Base-by-base conservation (phyloP, 2,888 invertebrate species). In the Taphrorychus bicolor region DNA sequence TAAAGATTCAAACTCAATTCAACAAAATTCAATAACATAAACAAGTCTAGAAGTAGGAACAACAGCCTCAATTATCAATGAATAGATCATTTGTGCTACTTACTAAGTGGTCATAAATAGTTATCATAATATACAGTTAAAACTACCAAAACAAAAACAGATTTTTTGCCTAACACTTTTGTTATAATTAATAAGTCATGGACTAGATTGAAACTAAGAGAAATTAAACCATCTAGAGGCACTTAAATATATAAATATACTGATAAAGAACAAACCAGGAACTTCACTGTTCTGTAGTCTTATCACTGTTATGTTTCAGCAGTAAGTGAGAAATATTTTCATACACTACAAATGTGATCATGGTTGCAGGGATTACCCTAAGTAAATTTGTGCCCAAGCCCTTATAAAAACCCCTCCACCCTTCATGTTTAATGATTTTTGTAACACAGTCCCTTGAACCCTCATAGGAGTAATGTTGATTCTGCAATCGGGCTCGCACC, bases 341-440 rank as follows among this genome's bases (percentile, higher is more conserved):
- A 83, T 98, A 98, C 1, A 93, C 91, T 71, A 96, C 84, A 86
- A 98, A 97, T 19, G 98, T 98, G 76, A 99, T 87, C 88, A 97
- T 94, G 2, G 97, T 97, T 52, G 98, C 97, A 2, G 99, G 98
- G 18, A 93, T 89, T 73, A 98, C 98, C 60, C 97, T 89, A 65
- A 91, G 82, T 77, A 98, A 85, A 85, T 92, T 97, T 71, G 96
- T 92, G 74, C 91, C 87, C 77, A 98, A 84, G 59, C 98, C 98
- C 84, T 98, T 98, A 89, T 97, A 98, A 88, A 95, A 96, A 53
- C 97, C 98, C 52, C 84, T 82, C 82, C 88, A 84, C 59, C 94
- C 90, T 85, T 98, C 97, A 83, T 86, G 88, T 83, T 91, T 93
- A 90, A 72, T 87, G 0, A 81, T 83, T 69, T 77, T 73, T 58